phyloP scores from a whole-genome alignment of 2,888 invertebrate genomes.

The Achlya flavicornis region DNA sequence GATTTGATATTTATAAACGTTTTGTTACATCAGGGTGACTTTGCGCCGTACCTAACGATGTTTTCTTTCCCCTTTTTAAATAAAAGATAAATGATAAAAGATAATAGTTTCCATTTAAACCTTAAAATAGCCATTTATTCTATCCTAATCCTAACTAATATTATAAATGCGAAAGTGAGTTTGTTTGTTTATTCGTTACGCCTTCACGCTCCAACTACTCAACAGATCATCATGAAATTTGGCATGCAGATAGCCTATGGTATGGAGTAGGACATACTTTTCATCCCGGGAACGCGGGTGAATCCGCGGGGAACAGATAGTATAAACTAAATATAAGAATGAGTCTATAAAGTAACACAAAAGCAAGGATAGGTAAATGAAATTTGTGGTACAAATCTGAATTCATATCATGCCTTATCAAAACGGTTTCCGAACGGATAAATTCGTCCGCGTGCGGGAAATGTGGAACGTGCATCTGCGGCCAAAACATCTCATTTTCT shows the following conservation, averaged over 20 bases:
- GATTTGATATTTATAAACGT: slow-evolving; percentile 55
- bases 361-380: slow-evolving; percentile 41
- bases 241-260: too few relatives aligned
- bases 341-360: slow-evolving; percentile 34
- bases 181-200: too few relatives aligned
- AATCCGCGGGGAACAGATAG: too few relatives aligned
- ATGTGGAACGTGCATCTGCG: slow-evolving; percentile 54
- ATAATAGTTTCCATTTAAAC: slow-evolving; percentile 18
- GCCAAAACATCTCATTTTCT: slow-evolving; percentile 61
- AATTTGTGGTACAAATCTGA: slow-evolving; percentile 56
- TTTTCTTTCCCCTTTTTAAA: background rate
- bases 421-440: slow-evolving; percentile 59
- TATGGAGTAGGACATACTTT: too few relatives aligned
- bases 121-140: background rate
- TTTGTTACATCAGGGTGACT: slow-evolving; percentile 41
- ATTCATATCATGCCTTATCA: slow-evolving; percentile 64
- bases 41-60: slow-evolving; percentile 36
- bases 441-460: slow-evolving; percentile 47
- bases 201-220: too few relatives aligned
- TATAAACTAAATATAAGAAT: background rate
- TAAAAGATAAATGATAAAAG: background rate
- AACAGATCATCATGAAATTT: too few relatives aligned
- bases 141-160: too few relatives aligned
- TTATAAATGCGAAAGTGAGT: too few relatives aligned
- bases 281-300: too few relatives aligned